Base-by-base conservation (phyloP, 2,113 vertebrate genomes). In the Podarcis muralis region DNA sequence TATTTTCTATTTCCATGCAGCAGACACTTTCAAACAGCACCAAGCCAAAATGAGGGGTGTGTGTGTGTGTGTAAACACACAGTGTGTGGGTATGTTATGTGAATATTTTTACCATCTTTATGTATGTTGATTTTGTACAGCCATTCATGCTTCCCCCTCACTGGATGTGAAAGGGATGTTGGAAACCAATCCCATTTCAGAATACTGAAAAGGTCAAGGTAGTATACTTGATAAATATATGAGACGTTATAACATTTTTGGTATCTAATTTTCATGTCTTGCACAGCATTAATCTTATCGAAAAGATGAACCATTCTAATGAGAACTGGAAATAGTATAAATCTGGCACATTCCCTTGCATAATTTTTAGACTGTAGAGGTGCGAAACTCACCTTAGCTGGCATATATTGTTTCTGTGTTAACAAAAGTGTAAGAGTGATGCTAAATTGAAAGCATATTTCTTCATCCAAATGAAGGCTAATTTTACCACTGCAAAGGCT, bases 201-300 rank as follows among this genome's bases (percentile, higher is more conserved):
- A 92, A 93, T 93, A 84, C 43, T 92, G 83, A 79, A 93, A 95
- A 93, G 32, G 25, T 91, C 69, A 90, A 43, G 81, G 13, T 6
- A 86, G 30, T 86, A 88, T 18, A 72, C 1, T 92, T 94, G 88
- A 80, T 80, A 83, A 92, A 53, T 83, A 40, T 22, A 69, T 48
- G 6, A 59, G 57, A 3, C 3, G 72, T 7, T 91, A 85, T 82
- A 88, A 82, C 85, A 88, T 92, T 84, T 90, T 59, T 88, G 0
- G 76, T 81, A 86, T 85, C 6, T 93, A 53, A 69, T 91, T 94
- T 94, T 90, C 74, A 84, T 86, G 81, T 83, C 6, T 37, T 87
- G 0, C 1, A 84, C 15, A 89, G 68, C 0, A 71, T 92, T 88
- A 93, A 85, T 93, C 23, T 91, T 16, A 83, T 48, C 5, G 90